Evolutionary conservation across 35 echinoderm and acorn worm genomes (phyloP).

Genomic region (Lytechinus variegatus): DNA sequence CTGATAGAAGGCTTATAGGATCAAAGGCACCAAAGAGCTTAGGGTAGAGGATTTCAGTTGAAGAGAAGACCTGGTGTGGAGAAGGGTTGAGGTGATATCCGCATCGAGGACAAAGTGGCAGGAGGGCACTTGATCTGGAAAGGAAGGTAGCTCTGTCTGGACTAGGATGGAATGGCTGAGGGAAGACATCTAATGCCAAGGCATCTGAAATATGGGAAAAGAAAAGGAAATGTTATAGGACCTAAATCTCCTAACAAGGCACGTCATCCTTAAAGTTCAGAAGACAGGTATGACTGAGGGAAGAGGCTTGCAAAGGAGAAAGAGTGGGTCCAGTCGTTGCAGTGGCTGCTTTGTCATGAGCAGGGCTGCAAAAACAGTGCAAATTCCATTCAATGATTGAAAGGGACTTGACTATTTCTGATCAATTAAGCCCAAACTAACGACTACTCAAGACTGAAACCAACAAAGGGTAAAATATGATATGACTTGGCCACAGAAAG

Average conservation of each 20-base stretch:
- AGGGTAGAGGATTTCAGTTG: neutral
- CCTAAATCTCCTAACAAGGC: too few relatives aligned
- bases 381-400: neutral
- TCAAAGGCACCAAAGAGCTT: constrained; percentile 17
- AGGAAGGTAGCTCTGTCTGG: constrained; percentile 2
- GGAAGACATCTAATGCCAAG: constrained; percentile 46
- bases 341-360: too few relatives aligned
- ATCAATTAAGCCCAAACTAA: too few relatives aligned
- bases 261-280: too few relatives aligned
- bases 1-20: neutral
- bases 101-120: constrained; percentile 13
- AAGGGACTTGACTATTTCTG: too few relatives aligned
- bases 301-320: too few relatives aligned
- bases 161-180: neutral
- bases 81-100: neutral
- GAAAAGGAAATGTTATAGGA: neutral
- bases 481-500: neutral
- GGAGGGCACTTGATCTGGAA: neutral
- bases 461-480: neutral
- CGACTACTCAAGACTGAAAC: neutral
- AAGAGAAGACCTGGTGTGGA: neutral
- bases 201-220: neutral
- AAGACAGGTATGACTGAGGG: too few relatives aligned
- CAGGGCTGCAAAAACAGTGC: neutral
- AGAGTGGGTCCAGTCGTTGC: too few relatives aligned